Evolutionary conservation across 2,888 invertebrate genomes (phyloP), one percentile per base, ranked within the genome.

Genomic region (Cheilosia scutellata): DNA sequence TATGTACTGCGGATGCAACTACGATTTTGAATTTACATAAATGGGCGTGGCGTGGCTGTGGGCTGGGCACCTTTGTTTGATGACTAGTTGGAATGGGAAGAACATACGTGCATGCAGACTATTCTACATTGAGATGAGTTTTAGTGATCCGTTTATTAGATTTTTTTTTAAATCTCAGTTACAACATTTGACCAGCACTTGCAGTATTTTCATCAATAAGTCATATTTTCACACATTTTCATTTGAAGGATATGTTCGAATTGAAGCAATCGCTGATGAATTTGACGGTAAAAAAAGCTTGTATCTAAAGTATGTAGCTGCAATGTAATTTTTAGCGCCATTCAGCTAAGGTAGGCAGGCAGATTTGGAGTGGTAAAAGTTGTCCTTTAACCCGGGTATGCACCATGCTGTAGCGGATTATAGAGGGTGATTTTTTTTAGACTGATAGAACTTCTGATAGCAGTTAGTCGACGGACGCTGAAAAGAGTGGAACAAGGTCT

Each of bases 1-100:
- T 74, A 11, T 68, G 9, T 11, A 68, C 60, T 83, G 53, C 55
- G 68, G 83, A 62, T 83, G 78, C 78, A 83, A 68, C 55, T 83
- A 78, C 27, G 51, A 62, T 68, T 82, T 83, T 62, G 62, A 47
- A 51, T 76, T 58, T 42, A n/a, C 51, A 51, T 4, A 20, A 49
- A 25, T 44, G 16, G 5, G 16, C 5, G 16, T 20, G 20, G 20
- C 20, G 20, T 20, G 20, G 20, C 20, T 20, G 20, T 20, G 5
- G 44, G 13, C 2, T 6, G 4, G 2, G 13, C 5, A 75, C 72
- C 60, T 70, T n/a, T n/a, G n/a, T n/a, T n/a, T 71, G 33, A 44
- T 42, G 33, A 49, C 47, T 51, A 62, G n/a, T n/a, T 42, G 20
- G 20, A 20, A 31, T 65, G 51, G 27, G 65, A 58, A 20, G 13